A percentile compares a stretch with the other conserved stretches of the same genome.
Conservation (phyloP, 2,797 vertebrate species). For the Semaprochilodus insignis region DNA sequence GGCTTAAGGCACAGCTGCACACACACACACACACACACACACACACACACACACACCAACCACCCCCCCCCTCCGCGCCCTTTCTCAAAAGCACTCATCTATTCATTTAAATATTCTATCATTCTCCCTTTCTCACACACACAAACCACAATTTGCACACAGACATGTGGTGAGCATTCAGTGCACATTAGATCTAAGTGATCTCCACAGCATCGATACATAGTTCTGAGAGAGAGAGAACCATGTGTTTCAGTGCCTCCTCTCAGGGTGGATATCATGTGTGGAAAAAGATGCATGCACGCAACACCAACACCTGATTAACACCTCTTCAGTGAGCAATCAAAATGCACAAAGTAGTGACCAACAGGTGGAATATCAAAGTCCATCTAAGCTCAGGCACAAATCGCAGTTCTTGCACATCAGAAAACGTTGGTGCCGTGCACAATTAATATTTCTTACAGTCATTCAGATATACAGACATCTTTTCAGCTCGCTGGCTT, state of each 20-base stretch:
- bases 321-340: conserved; percentile 38
- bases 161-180: conserved; percentile 30
- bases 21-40: conserved; percentile 16
- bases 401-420: not conserved
- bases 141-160: conserved; percentile 35
- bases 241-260: conserved; percentile 51
- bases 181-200: conserved; percentile 44
- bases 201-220: conserved; percentile 42
- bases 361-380: conserved; percentile 33
- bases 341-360: conserved; percentile 22
- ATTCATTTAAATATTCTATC: not conserved
- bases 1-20: conserved; percentile 72
- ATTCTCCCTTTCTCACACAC: conserved; percentile 6
- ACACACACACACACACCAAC: conserved; percentile 9
- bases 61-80: no score
- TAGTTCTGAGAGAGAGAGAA: conserved; percentile 40
- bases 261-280: conserved; percentile 5
- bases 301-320: conserved; percentile 42
- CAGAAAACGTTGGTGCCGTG: not conserved
- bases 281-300: conserved; percentile 26
- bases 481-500: not conserved
- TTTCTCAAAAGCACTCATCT: conserved; percentile 7
- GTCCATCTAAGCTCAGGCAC: conserved; percentile 3
- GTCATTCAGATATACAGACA: no score
- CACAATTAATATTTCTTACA: no score